Conservation (phyloP, 2,888 invertebrate species). For the Drosophila demipolita region DNA sequence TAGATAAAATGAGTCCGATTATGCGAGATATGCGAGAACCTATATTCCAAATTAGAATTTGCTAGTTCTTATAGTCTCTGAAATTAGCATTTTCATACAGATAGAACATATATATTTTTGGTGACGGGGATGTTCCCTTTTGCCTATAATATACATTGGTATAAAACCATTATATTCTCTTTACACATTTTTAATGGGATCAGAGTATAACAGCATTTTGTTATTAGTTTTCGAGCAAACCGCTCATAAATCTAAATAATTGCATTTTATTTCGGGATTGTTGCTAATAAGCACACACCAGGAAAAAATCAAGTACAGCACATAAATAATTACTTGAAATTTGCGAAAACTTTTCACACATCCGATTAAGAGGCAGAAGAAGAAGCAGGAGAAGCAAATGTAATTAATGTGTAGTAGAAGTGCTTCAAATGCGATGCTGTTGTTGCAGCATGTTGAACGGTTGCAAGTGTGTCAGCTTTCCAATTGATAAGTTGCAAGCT, state of each 20-base stretch:
- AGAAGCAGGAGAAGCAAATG: neutral
- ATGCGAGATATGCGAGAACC: neutral
- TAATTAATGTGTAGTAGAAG: neutral
- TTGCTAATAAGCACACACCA: neutral
- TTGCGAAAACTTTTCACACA: slow-evolving; percentile 4
- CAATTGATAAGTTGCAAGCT: slow-evolving; percentile 1
- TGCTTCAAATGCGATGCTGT: neutral
- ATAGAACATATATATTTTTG: neutral
- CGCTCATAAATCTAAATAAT: neutral
- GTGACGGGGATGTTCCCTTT: neutral
- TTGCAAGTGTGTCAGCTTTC: neutral
- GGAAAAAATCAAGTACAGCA: neutral
- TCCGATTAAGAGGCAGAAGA: neutral
- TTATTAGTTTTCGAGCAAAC: neutral
- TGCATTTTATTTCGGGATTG: slow-evolving; percentile 1
- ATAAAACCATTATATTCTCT: neutral
- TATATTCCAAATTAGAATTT: neutral
- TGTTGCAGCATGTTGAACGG: neutral
- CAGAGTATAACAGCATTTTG: neutral
- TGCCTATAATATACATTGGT: neutral
- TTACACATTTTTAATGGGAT: neutral
- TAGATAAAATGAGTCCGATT: neutral
- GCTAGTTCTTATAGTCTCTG: no score
- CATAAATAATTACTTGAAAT: neutral
- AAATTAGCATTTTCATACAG: no score